Conservation (phyloP, 2,888 invertebrate genomes). For the Tholera decimalis region DNA sequence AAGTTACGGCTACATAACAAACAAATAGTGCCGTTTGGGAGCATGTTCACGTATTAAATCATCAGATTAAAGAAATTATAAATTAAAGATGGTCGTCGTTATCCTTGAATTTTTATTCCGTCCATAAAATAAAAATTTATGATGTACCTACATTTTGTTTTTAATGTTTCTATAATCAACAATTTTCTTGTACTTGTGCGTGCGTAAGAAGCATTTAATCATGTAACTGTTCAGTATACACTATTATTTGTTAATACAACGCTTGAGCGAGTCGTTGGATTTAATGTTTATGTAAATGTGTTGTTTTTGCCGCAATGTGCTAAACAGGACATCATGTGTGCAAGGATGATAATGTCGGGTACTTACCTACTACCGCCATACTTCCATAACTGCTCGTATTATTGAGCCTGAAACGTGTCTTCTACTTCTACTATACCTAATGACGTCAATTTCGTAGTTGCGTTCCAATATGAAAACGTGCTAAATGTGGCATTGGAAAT, state of each 20-base stretch:
- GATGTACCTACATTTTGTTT: constrained; percentile 10
- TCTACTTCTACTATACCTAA: constrained; percentile 60
- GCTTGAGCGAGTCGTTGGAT: neutral
- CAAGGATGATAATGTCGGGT: constrained; percentile 21
- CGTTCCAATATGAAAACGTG: constrained; percentile 36
- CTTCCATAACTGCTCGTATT: constrained; percentile 21
- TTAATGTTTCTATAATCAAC: constrained; percentile 12
- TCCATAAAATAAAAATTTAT: constrained; percentile 22
- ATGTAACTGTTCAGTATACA: neutral
- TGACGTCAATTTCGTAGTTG: constrained; percentile 7
- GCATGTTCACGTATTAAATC: constrained; percentile 71
- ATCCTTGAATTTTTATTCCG: constrained; percentile 52
- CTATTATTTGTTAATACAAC: neutral
- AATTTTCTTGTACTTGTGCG: neutral
- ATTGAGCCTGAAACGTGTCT: constrained; percentile 52
- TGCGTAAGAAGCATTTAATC: constrained; percentile 1
- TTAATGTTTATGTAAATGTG: neutral
- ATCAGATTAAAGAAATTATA: constrained; percentile 20
- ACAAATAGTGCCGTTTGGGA: constrained; percentile 72
- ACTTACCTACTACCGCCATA: constrained; percentile 24
- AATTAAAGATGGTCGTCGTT: constrained; percentile 46
- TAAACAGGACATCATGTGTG: constrained; percentile 22
- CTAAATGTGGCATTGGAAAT: constrained; percentile 11
- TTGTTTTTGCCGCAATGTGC: constrained; percentile 19
- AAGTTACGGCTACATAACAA: constrained; percentile 67